phyloP scores from a whole-genome alignment of 1,140 invertebrate genomes.

The Penaeus indicus region DNA sequence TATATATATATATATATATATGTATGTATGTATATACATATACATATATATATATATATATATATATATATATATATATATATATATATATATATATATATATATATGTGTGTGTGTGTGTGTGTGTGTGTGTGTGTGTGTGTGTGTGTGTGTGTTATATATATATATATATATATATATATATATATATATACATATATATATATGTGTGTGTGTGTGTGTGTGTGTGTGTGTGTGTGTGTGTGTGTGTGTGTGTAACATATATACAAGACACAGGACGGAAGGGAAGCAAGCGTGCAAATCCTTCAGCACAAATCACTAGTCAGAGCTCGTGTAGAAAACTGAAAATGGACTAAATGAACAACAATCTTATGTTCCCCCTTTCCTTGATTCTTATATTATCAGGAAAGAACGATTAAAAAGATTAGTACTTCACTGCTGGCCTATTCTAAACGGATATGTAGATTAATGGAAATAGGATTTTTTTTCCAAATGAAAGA shows the following conservation, averaged over 20 bases:
- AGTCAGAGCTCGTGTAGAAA: too few species aligned
- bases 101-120: neutral
- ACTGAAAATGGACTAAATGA: too few species aligned
- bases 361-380: too few species aligned
- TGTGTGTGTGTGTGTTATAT: neutral
- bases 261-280: neutral
- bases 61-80: neutral
- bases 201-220: neutral
- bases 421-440: too few species aligned
- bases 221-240: neutral
- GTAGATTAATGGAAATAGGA: too few species aligned
- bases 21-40: neutral
- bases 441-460: too few species aligned
- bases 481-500: too few species aligned
- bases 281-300: too few species aligned
- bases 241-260: neutral
- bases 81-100: neutral
- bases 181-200: neutral
- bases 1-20: neutral
- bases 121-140: too few species aligned
- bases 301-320: too few species aligned
- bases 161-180: neutral
- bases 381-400: too few species aligned
- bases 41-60: neutral
- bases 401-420: too few species aligned